A percentile compares a stretch with the other conserved stretches of the same genome.
Evolutionary conservation across 1,140 invertebrate species (phyloP).

Genomic region (Physella acuta): DNA sequence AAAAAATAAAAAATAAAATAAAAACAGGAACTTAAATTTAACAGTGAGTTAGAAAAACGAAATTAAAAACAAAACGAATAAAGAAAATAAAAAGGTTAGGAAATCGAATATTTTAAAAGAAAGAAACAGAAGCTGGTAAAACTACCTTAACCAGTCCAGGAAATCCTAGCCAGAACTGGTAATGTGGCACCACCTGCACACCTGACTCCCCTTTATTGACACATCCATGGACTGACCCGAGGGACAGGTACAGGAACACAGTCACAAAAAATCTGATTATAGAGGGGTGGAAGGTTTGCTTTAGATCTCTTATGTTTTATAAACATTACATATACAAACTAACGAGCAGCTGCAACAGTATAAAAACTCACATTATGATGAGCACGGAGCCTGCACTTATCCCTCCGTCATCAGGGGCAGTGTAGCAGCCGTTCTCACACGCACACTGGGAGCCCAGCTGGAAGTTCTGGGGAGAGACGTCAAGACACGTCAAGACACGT

Average conservation of each 20-base stretch:
- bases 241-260: neutral
- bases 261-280: slow-evolving; percentile 1
- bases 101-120: too few species aligned
- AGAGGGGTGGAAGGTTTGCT: too few species aligned
- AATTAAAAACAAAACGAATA: too few species aligned
- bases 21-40: too few species aligned
- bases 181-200: slow-evolving; percentile 1
- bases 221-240: neutral
- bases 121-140: too few species aligned
- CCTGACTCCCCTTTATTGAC: neutral
- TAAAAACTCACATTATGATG: slow-evolving; percentile 4
- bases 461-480: neutral
- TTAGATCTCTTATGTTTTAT: too few species aligned
- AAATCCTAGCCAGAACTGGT: slow-evolving; percentile 4
- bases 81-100: too few species aligned
- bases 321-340: too few species aligned
- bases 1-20: too few species aligned
- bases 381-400: slow-evolving; percentile 1
- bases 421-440: neutral
- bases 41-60: too few species aligned
- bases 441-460: neutral
- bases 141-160: slow-evolving; percentile 1
- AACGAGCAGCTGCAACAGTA: too few species aligned
- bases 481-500: too few species aligned
- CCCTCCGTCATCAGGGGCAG: neutral